Evolutionary conservation across 2,113 vertebrate species (phyloP).

Genomic region (Peucedramus taeniatus): DNA sequence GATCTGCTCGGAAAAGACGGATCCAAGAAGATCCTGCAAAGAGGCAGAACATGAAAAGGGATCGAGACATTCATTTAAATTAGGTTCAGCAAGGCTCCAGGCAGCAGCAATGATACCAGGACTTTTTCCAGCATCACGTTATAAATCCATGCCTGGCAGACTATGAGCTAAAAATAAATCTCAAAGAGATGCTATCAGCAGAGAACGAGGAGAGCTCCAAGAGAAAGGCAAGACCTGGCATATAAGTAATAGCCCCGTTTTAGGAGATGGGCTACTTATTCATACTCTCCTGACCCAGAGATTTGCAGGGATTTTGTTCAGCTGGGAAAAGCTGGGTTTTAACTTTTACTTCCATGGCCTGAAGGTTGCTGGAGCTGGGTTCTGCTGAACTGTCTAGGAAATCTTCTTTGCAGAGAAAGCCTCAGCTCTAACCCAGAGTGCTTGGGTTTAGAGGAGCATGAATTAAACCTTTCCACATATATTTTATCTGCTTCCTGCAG

Average conservation of each 20-base stretch:
- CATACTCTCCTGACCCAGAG: not conserved
- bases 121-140: not conserved
- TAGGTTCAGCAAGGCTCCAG: not conserved
- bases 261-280: not conserved
- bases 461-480: not conserved
- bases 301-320: not conserved
- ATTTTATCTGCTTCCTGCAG: not conserved
- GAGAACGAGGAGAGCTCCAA: not conserved
- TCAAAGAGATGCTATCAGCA: not conserved
- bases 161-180: not conserved
- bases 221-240: not conserved
- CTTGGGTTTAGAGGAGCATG: not conserved
- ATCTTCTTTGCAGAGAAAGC: not conserved
- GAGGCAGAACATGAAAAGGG: not conserved
- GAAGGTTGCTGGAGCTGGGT: not conserved
- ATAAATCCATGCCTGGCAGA: not conserved
- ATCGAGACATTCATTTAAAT: not conserved
- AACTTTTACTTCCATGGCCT: not conserved
- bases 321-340: not conserved
- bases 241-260: not conserved
- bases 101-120: not conserved
- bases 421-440: not conserved
- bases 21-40: not conserved
- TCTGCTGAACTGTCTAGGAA: not conserved
- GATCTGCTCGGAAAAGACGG: not conserved